Percentiles rank a stretch among this genome's conserved stretches.
Evolutionary conservation across 2,797 vertebrate species (phyloP).

Genomic region (Typhlichthys subterraneus): DNA sequence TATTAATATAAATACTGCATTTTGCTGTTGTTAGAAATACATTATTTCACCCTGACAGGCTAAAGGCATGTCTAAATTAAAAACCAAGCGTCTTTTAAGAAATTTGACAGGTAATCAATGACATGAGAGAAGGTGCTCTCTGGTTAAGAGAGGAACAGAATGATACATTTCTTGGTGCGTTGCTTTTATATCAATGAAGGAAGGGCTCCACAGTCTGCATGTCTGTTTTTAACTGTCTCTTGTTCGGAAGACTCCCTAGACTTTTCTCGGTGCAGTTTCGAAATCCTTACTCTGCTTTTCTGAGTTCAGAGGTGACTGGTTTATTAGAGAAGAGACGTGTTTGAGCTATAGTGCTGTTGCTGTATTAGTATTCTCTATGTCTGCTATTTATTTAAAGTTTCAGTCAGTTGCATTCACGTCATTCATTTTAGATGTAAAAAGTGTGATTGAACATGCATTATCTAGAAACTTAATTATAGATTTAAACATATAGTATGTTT

Average conservation of each 20-base stretch:
- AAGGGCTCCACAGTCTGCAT: constrained; percentile 41
- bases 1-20: too few species aligned
- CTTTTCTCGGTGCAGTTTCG: too few species aligned
- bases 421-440: neutral
- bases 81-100: constrained; percentile 52
- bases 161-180: constrained; percentile 41
- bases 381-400: constrained; percentile 28
- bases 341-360: constrained; percentile 17
- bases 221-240: constrained; percentile 32
- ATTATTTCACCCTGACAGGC: neutral
- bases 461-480: too few species aligned
- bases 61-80: constrained; percentile 37
- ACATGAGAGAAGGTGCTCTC: constrained; percentile 55
- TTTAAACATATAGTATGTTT: neutral
- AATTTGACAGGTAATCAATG: constrained; percentile 36
- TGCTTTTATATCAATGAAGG: constrained; percentile 51
- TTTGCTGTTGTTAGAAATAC: too few species aligned
- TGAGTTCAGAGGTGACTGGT: constrained; percentile 60
- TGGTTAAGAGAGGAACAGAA: constrained; percentile 65
- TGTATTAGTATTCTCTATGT: neutral
- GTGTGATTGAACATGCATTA: too few species aligned
- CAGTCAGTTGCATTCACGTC: constrained; percentile 2
- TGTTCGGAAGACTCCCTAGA: too few species aligned
- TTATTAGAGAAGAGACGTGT: constrained; percentile 61
- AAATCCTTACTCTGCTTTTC: too few species aligned